phyloP scores from a whole-genome alignment of 2,797 vertebrate genomes.

The Onychomys arenicola region DNA sequence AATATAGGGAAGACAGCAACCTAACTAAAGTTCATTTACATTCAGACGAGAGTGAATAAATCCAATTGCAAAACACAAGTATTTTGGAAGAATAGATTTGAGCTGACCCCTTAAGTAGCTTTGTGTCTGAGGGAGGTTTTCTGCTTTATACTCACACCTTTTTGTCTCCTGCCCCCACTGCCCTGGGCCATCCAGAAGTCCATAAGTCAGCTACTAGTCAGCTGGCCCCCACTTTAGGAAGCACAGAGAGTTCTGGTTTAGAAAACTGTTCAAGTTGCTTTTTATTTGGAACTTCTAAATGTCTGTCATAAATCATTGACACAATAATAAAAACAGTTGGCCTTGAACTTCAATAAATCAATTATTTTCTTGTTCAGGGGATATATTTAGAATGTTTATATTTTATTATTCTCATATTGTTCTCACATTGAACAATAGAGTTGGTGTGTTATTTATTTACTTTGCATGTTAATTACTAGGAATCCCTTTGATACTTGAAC shows the following conservation, averaged over 20 bases:
- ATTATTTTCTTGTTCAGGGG: conserved; percentile 5
- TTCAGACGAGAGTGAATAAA: not conserved
- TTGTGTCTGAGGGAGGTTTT: not conserved
- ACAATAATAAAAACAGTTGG: conserved; percentile 37
- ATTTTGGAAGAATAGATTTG: not conserved
- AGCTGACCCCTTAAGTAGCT: not conserved
- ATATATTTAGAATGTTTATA: not conserved
- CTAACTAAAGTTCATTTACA: not conserved
- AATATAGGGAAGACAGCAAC: not conserved
- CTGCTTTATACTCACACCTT: not conserved
- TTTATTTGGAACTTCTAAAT: conserved; percentile 52
- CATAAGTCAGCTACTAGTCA: not conserved
- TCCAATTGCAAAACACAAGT: not conserved
- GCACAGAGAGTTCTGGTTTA: conserved; percentile 26
- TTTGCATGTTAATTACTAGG: conserved; percentile 5
- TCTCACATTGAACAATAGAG: not conserved
- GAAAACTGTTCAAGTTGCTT: conserved; percentile 8
- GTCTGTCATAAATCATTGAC: conserved; percentile 41
- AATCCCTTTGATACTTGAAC: not conserved
- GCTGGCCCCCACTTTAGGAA: conserved; percentile 6
- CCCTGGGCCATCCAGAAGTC: not conserved
- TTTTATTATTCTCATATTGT: not conserved
- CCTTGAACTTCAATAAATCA: conserved; percentile 14
- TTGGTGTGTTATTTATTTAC: not conserved
- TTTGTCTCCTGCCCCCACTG: not conserved